phyloP scores from a whole-genome alignment of 1,140 invertebrate genomes.

The Habropoda laboriosa region DNA sequence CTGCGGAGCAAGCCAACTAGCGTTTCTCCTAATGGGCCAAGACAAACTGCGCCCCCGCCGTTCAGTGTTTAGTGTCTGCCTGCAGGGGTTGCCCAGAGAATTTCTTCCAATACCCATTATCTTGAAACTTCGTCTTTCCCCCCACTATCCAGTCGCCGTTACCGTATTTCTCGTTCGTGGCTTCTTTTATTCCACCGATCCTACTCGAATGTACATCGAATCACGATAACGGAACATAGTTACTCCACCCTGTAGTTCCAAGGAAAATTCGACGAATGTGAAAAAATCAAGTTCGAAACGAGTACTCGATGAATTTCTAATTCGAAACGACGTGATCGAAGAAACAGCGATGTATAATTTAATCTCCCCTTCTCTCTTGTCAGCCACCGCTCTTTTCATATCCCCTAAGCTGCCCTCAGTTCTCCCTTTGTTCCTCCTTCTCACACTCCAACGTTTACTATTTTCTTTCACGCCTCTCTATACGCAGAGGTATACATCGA shows the following conservation, averaged over 20 bases:
- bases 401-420: not conserved
- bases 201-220: constrained; percentile 24
- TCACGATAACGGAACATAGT: constrained; percentile 12
- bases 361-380: not conserved
- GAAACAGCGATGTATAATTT: constrained; percentile 3
- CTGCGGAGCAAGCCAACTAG: constrained; percentile 78
- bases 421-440: constrained; percentile 5
- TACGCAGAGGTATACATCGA: constrained; percentile 47
- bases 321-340: not conserved
- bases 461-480: not conserved
- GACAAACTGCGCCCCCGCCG: constrained; percentile 80
- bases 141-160: constrained; percentile 18
- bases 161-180: constrained; percentile 33
- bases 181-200: constrained; percentile 43
- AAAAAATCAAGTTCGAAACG: too few species aligned
- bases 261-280: too few species aligned
- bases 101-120: constrained; percentile 76
- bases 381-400: not conserved
- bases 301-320: not conserved
- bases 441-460: not conserved
- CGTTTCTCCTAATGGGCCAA: constrained; percentile 82
- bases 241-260: too few species aligned
- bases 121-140: constrained; percentile 58
- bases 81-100: constrained; percentile 69
- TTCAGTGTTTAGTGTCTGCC: constrained; percentile 76